Conservation (phyloP, 2,888 invertebrate genomes). For the Taphrorychus bicolor region DNA sequence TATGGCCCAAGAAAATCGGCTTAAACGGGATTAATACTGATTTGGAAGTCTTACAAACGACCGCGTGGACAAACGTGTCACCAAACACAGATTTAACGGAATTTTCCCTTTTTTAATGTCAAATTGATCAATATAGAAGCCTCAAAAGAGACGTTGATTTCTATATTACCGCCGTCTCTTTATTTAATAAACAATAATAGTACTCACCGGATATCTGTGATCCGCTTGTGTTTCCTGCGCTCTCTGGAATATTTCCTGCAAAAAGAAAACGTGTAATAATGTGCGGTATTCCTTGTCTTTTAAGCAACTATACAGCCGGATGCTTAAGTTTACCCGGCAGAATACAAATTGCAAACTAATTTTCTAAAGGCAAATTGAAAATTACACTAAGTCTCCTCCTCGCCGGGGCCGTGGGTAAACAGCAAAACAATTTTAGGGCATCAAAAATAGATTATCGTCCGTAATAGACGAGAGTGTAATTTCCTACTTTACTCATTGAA, state of each 20-base stretch:
- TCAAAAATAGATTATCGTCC: slow-evolving; percentile 33
- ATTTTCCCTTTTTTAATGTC: neutral
- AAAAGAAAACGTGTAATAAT: slow-evolving; percentile 40
- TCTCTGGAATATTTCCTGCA: slow-evolving; percentile 59
- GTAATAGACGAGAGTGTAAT: slow-evolving; percentile 28
- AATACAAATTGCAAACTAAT: neutral
- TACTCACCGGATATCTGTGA: slow-evolving; percentile 59
- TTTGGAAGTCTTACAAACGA: slow-evolving; percentile 5
- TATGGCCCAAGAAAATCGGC: neutral
- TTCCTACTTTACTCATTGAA: slow-evolving; percentile 36
- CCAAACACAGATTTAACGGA: neutral
- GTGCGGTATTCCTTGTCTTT: neutral
- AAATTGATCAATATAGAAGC: no score
- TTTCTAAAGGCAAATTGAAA: slow-evolving; percentile 3
- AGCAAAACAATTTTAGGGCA: slow-evolving; percentile 15
- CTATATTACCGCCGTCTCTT: no score
- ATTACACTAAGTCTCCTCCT: neutral
- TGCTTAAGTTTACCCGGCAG: neutral
- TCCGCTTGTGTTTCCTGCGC: slow-evolving; percentile 58
- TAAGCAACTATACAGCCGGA: neutral
- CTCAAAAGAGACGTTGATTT: no score
- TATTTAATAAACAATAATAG: neutral
- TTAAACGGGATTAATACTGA: neutral
- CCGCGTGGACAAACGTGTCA: neutral
- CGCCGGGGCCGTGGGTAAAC: slow-evolving; percentile 7